Evolutionary conservation across 2,113 vertebrate species (phyloP), one percentile per base, ranked within the genome.

Genomic region (Sceloporus tristichus): DNA sequence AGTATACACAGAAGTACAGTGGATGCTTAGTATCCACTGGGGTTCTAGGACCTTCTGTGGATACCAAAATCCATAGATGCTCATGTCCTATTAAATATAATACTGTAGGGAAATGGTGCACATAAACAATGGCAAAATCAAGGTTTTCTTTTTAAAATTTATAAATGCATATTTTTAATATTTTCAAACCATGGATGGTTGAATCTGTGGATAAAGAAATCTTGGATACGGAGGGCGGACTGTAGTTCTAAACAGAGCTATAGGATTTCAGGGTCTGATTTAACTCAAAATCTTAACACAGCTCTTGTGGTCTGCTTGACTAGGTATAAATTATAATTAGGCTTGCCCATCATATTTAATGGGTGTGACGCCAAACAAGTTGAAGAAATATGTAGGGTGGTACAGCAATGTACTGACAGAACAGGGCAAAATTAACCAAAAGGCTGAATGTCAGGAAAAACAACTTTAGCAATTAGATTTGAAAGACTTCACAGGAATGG

Each of bases 271-370:
- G 38, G 71, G 9, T 5, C 14, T 34, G 29, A 34, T 66, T 82
- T 53, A 65, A 25, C 21, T 18, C 6, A 53, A 82, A 74, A 66
- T 29, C 18, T 25, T 42, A 53, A 74, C 68, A 71, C n/a, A 71
- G 56, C 4, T 48, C 62, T 11, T 75, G 6, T 3, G 25, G 10
- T 65, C 19, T 82, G 38, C 38, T 81, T 87, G 54, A 87, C 38
- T 76, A 83, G 65, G 27, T 38, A 74, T 53, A 75, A 38, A 16
- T 10, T 66, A 27, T 56, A n/a, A 21, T 53, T 87, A 91, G 82
- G 82, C 81, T 40, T 80, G 86, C 65, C 89, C 29, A 84, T 90
- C 85, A 9, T 78, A 85, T 84, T 89, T 83, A 73, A 89, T 82
- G 79, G 88, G 53, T 8, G 70, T 86, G 88, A 42, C 85, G 71